phyloP scores from a whole-genome alignment of 2,888 invertebrate species.

The Augiades crinisus region DNA sequence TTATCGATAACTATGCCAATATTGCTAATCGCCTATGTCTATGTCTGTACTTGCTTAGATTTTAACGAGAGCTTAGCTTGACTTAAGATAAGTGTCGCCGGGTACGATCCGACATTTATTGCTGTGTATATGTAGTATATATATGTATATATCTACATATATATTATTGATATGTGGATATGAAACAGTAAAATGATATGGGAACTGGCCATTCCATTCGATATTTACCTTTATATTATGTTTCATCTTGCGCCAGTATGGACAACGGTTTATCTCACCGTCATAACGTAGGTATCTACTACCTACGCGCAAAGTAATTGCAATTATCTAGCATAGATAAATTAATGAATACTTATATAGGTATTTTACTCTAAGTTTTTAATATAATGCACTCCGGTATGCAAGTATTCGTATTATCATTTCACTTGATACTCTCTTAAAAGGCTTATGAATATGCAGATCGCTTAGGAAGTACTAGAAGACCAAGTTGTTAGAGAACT shows the following conservation, averaged over 20 bases:
- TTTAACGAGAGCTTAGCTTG: not conserved
- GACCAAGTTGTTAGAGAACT: slow-evolving; percentile 44
- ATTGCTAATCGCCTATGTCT: not conserved
- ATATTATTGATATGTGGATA: not conserved
- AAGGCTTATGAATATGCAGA: slow-evolving; percentile 52
- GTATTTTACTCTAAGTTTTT: slow-evolving; percentile 30
- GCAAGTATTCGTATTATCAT: slow-evolving; percentile 38
- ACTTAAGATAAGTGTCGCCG: not conserved
- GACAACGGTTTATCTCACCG: slow-evolving; percentile 14
- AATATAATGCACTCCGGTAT: slow-evolving; percentile 37
- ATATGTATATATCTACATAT: not conserved
- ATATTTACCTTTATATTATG: slow-evolving; percentile 4
- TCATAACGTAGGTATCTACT: slow-evolving; percentile 15
- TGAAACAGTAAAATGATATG: slow-evolving; percentile 1
- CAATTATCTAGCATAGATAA: slow-evolving; percentile 23
- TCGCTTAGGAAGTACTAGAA: slow-evolving; percentile 43
- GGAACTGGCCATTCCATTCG: not conserved
- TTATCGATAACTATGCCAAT: not conserved
- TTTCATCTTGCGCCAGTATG: slow-evolving; percentile 10
- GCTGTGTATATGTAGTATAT: not conserved
- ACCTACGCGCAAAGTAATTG: slow-evolving; percentile 22
- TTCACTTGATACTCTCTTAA: slow-evolving; percentile 51
- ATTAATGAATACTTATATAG: slow-evolving; percentile 22
- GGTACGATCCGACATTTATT: no score
- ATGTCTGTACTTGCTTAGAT: not conserved